Conservation (phyloP, 2,113 vertebrate species). For the Pelmatolapia mariae region DNA sequence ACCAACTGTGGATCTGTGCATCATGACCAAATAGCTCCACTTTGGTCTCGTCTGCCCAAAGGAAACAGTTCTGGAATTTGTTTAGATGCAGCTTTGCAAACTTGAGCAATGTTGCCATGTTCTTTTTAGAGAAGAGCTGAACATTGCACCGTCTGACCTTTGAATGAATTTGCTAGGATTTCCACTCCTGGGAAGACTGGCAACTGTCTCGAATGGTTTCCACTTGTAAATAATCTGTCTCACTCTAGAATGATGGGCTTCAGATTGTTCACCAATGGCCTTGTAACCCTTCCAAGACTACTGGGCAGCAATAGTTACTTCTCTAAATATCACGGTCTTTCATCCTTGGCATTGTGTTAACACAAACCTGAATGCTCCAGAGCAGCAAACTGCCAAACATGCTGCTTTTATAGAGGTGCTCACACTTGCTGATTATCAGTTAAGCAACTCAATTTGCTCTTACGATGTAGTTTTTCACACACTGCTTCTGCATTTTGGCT, state of each 20-base stretch:
- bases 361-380: not conserved
- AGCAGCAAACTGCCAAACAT: not conserved
- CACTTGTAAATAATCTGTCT: not conserved
- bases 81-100: not conserved
- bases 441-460: not conserved
- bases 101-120: not conserved
- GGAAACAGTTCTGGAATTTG: not conserved
- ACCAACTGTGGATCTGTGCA: not conserved
- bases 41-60: not conserved
- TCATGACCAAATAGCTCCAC: not conserved
- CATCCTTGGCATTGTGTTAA: not conserved
- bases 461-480: not conserved
- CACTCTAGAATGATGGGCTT: not conserved
- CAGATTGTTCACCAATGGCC: not conserved
- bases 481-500: not conserved
- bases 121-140: not conserved
- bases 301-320: not conserved
- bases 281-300: not conserved
- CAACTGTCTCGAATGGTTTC: not conserved
- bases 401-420: not conserved
- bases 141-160: not conserved
- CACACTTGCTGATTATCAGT: not conserved
- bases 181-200: not conserved
- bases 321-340: not conserved
- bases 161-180: not conserved